phyloP scores from a whole-genome alignment of 2,113 vertebrate genomes.

The Proterorhinus semilunaris region DNA sequence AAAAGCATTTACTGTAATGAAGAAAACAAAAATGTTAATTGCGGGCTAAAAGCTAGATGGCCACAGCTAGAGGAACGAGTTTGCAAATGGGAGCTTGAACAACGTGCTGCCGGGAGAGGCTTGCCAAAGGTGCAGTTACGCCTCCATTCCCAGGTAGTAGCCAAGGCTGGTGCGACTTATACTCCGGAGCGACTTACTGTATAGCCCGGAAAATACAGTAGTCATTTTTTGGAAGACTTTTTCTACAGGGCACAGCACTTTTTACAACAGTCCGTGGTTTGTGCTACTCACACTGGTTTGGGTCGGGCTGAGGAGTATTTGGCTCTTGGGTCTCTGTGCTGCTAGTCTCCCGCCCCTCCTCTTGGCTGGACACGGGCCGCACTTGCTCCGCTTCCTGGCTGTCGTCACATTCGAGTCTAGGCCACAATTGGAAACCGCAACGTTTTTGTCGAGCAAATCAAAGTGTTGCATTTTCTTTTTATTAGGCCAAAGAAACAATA shows the following conservation, averaged over 20 bases:
- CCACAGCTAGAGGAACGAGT: too few relatives aligned
- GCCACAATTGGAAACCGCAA: neutral
- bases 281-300: constrained; percentile 55
- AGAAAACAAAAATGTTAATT: too few relatives aligned
- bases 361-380: constrained; percentile 28
- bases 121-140: too few relatives aligned
- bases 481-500: neutral
- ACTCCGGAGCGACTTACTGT: too few relatives aligned
- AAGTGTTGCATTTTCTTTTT: constrained; percentile 10
- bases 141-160: too few relatives aligned
- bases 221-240: neutral
- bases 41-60: too few relatives aligned
- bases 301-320: constrained; percentile 53
- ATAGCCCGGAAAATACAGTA: neutral
- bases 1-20: too few relatives aligned
- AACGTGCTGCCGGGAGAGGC: too few relatives aligned
- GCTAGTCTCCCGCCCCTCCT: constrained; percentile 31
- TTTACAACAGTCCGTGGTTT: neutral
- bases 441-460: neutral
- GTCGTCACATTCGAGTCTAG: constrained; percentile 62
- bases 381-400: constrained; percentile 57
- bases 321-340: constrained; percentile 61
- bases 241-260: neutral
- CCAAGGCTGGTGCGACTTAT: too few relatives aligned
- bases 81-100: too few relatives aligned